phyloP scores from a whole-genome alignment of 1,140 invertebrate genomes.

The Lithobius niger region DNA sequence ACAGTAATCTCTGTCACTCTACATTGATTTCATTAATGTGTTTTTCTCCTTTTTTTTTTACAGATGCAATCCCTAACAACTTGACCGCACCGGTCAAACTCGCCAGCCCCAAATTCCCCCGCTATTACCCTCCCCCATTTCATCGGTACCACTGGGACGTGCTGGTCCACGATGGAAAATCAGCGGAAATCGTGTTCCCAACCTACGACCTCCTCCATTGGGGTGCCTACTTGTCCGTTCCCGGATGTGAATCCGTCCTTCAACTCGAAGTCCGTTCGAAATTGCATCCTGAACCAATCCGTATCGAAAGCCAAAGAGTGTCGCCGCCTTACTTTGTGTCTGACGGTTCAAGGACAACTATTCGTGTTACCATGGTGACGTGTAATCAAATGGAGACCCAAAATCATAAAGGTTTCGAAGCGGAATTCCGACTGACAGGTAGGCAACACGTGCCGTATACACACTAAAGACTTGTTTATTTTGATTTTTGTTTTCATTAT shows the following conservation, averaged over 20 bases:
- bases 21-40: too few relatives aligned
- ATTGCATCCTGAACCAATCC: conserved; percentile 12
- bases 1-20: too few relatives aligned
- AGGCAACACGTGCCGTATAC: too few relatives aligned
- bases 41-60: neutral
- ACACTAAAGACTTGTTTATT: too few relatives aligned
- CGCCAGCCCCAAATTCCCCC: conserved; percentile 16
- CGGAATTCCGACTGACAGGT: conserved; percentile 18
- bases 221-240: conserved; percentile 20
- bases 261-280: conserved; percentile 12
- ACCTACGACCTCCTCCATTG: conserved; percentile 21
- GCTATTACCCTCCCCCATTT: conserved; percentile 20
- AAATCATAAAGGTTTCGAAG: conserved; percentile 19
- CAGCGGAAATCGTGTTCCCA: conserved; percentile 21
- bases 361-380: conserved; percentile 18
- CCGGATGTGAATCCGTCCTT: conserved; percentile 17
- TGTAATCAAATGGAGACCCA: conserved; percentile 18
- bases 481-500: too few relatives aligned
- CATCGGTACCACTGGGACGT: conserved; percentile 19
- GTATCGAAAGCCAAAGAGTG: conserved; percentile 17
- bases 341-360: conserved; percentile 17
- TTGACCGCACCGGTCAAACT: conserved; percentile 16
- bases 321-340: conserved; percentile 21
- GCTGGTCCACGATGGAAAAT: conserved; percentile 14
- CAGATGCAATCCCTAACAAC: conserved; percentile 14